These are phyloP conservation scores for Rosalia funebris DNA, from an alignment of 2,888 invertebrate genomes.

Conservation along the genomic window DNA sequence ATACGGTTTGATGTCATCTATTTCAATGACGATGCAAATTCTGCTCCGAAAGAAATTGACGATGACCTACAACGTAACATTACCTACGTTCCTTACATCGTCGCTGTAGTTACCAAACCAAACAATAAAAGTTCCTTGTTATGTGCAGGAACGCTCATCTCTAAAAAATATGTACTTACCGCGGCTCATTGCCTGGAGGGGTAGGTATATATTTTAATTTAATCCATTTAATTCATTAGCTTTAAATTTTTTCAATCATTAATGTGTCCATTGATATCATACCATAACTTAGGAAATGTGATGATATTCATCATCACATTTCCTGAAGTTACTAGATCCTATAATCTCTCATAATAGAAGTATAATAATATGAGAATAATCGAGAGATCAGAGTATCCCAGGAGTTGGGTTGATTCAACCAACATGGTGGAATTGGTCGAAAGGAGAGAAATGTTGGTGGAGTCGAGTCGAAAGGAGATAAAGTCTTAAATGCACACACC, in stretches of 20 bases:
- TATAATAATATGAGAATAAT: background rate
- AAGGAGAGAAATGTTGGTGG: too few species aligned
- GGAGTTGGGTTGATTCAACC: too few species aligned
- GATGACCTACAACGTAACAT: background rate
- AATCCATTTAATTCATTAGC: too few species aligned
- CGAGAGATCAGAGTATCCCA: too few species aligned
- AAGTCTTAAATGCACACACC: too few species aligned
- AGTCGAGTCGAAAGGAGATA: too few species aligned
- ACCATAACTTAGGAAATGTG: background rate
- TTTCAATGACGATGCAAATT: background rate
- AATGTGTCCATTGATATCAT: background rate
- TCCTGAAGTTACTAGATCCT: background rate
- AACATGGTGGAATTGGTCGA: too few species aligned
- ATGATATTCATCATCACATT: background rate
- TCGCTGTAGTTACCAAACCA: background rate
- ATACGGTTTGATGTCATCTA: background rate
- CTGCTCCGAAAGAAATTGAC: background rate
- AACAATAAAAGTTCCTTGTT: background rate
- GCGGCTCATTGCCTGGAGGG: slow-evolving; percentile 13
- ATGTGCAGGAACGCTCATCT: slow-evolving; percentile 6
- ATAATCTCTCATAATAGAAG: background rate
- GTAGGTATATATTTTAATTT: slow-evolving; percentile 2
- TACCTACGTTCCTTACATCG: background rate
- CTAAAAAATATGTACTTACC: slow-evolving; percentile 1
- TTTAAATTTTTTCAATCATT: too few species aligned